A percentile compares a stretch with the other conserved stretches of the same genome.
phyloP scores from a whole-genome alignment of 2,888 invertebrate genomes.

The Alsophila aescularia region DNA sequence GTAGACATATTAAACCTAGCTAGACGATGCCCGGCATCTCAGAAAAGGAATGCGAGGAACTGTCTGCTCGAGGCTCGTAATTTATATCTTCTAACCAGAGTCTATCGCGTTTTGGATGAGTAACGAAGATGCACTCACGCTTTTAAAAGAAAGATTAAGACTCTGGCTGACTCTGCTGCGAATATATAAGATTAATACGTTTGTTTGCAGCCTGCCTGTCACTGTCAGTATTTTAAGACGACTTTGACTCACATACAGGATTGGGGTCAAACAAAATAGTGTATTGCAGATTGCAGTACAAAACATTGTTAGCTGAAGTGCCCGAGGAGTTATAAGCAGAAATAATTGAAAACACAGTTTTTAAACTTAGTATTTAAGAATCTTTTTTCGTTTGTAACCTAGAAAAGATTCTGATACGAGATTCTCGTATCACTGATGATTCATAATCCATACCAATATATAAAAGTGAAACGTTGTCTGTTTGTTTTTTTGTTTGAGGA shows the following conservation, averaged over 20 bases:
- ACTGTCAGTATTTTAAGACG: slow-evolving; percentile 15
- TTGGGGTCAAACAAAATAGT: neutral
- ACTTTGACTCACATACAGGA: slow-evolving; percentile 17
- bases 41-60: slow-evolving; percentile 28
- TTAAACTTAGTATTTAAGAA: too few species aligned
- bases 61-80: slow-evolving; percentile 19
- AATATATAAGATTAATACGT: slow-evolving; percentile 12
- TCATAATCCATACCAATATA: too few species aligned
- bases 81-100: slow-evolving; percentile 30
- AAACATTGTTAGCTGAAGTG: neutral
- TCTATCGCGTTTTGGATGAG: slow-evolving; percentile 24
- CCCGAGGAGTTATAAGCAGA: too few species aligned
- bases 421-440: too few species aligned
- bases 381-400: too few species aligned
- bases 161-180: neutral
- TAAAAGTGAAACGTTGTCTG: too few species aligned
- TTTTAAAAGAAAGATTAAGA: slow-evolving; percentile 24
- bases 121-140: slow-evolving; percentile 34
- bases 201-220: slow-evolving; percentile 14
- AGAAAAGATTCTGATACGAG: too few species aligned
- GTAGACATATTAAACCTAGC: slow-evolving; percentile 11
- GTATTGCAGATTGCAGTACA: neutral
- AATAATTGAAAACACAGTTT: too few species aligned
- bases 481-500: too few species aligned
- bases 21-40: slow-evolving; percentile 19